Evolutionary conservation across 1,140 invertebrate genomes (phyloP).

Genomic region (Bombus pascuorum): DNA sequence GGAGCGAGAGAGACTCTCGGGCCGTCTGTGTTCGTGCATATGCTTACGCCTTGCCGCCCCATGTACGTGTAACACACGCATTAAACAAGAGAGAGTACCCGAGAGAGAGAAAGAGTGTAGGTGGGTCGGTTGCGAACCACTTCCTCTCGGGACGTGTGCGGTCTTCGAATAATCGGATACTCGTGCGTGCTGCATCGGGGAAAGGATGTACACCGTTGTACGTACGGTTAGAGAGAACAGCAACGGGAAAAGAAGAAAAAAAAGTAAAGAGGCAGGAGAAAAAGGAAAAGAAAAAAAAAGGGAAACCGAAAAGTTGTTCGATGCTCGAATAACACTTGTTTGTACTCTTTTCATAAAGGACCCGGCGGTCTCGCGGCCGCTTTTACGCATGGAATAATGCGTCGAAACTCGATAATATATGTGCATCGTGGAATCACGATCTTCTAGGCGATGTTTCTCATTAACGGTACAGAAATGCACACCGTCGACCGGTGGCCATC

Average conservation of each 20-base stretch:
- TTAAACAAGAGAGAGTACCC: background rate
- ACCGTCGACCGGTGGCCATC: background rate
- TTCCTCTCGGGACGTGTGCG: slow-evolving; percentile 72
- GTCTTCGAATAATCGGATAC: slow-evolving; percentile 77
- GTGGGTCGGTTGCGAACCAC: slow-evolving; percentile 71
- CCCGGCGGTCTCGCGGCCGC: background rate
- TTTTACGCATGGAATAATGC: slow-evolving; percentile 48
- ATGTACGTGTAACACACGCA: slow-evolving; percentile 5
- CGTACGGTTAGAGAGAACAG: background rate
- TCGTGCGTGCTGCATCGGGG: slow-evolving; percentile 65
- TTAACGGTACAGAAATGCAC: slow-evolving; percentile 27
- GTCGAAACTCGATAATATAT: slow-evolving; percentile 36
- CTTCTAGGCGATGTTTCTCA: background rate
- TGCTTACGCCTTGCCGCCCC: slow-evolving; percentile 9
- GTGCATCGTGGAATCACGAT: background rate
- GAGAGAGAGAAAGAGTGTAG: slow-evolving; percentile 22
- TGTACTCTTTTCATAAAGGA: slow-evolving; percentile 41
- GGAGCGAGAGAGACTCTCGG: slow-evolving; percentile 64
- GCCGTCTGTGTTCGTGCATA: slow-evolving; percentile 43
- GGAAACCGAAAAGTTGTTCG: slow-evolving; percentile 23
- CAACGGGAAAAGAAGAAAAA: slow-evolving; percentile 7
- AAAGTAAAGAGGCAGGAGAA: background rate
- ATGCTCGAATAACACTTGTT: slow-evolving; percentile 64
- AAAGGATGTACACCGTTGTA: slow-evolving; percentile 63
- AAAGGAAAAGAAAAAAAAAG: background rate